Evolutionary conservation across 2,888 invertebrate species (phyloP).

Genomic region (Trissolcus japonicus): DNA sequence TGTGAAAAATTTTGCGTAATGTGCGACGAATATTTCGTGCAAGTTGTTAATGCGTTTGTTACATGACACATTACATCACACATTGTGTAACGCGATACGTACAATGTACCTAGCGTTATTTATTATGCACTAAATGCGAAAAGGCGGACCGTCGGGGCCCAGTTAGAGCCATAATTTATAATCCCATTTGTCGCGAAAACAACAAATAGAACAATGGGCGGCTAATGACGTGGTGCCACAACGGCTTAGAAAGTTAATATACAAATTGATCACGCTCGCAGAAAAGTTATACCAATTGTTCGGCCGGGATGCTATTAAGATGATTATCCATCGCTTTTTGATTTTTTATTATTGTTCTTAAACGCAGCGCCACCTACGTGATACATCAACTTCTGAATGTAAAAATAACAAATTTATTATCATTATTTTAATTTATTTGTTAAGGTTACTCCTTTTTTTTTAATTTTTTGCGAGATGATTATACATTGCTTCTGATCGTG

Average conservation of each 20-base stretch:
- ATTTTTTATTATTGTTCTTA: too few species aligned
- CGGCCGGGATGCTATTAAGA: not conserved
- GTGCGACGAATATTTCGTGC: conserved; percentile 29
- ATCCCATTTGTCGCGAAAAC: conserved; percentile 35
- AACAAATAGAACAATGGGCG: conserved; percentile 28
- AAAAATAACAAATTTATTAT: too few species aligned
- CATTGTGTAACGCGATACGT: conserved; percentile 44
- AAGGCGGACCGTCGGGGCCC: conserved; percentile 32
- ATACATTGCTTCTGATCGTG: too few species aligned
- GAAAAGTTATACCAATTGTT: not conserved
- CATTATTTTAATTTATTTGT: too few species aligned
- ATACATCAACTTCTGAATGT: too few species aligned
- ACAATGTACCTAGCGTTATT: conserved; percentile 47
- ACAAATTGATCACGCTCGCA: not conserved
- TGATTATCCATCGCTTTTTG: not conserved
- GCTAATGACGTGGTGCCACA: not conserved
- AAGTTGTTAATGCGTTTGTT: conserved; percentile 44
- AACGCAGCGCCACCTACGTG: too few species aligned
- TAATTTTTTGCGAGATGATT: too few species aligned
- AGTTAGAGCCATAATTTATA: conserved; percentile 44
- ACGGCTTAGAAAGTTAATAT: not conserved
- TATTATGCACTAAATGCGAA: conserved; percentile 43
- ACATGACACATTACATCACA: conserved; percentile 50
- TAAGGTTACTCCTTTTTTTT: too few species aligned
- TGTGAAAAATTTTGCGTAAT: conserved; percentile 24